Evolutionary conservation across 2,113 vertebrate genomes (phyloP), one percentile per base, ranked within the genome.

Genomic region (Dromaius novaehollandiae): DNA sequence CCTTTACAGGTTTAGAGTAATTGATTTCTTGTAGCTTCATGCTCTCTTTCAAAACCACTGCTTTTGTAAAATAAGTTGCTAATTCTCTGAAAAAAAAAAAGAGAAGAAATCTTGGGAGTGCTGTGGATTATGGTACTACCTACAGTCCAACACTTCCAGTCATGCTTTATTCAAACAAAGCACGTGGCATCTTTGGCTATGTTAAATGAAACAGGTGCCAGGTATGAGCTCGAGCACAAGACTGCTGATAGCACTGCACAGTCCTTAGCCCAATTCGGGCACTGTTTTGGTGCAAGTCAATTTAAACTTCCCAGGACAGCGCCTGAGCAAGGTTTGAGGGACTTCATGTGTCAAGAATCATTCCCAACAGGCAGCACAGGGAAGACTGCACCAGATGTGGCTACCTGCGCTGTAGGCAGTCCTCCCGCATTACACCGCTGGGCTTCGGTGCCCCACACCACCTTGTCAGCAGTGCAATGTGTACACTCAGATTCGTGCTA

Each of bases 1-100:
- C 26, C 44, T 93, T 93, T 89, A 76, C 53, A 70, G 53, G 18
- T 87, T 93, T 89, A 89, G 93, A 87, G 48, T 61, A 93, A 95
- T 82, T 86, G 89, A 93, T 93, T 95, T 87, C 34, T 86, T 95
- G 61, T 91, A 87, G 77, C 51, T 79, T 34, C 17, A 64, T 7
- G 6, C 25, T 70, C 24, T 81, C 61, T 89, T 90, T 81, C 76
- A 89, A 89, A 95, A 38, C 26, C 36, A 32, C 42, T 32, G 15
- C 34, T 92, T 95, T 86, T 82, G 48, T 85, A 58, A 91, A 92
- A 92, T 28, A 86, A 25, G 6, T 30, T 79, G 42, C 34, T 56
- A 30, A 56, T 56, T 56, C 30, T 32, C 28, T 56, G 5, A 32
- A 56, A 56, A 56, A 28, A 26, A 56, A 32, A 28, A 55, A 20